A percentile compares a stretch with the other conserved stretches of the same genome.
These are phyloP conservation scores for Notechis scutatus DNA, from an alignment of 2,113 vertebrate genomes.

Conservation along the genomic window DNA sequence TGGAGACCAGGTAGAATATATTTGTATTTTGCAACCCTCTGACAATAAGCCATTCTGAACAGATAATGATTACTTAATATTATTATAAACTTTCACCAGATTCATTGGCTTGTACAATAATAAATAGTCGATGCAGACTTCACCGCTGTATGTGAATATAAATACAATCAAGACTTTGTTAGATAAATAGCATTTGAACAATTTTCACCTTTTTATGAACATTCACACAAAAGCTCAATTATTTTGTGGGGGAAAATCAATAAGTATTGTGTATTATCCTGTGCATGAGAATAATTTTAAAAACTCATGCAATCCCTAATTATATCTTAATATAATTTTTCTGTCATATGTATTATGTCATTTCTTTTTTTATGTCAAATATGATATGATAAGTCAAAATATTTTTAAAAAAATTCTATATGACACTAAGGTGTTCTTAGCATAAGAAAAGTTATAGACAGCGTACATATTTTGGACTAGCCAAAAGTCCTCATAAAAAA, in stretches of 20 bases:
- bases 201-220: slow-evolving; percentile 7
- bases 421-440: not conserved
- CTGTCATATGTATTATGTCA: not conserved
- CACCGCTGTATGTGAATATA: not conserved
- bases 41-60: fast-evolving
- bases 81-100: not conserved
- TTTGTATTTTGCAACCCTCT: fast-evolving
- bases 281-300: not conserved
- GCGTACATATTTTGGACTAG: not conserved
- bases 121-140: not conserved
- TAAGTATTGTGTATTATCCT: not conserved
- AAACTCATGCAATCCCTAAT: not conserved
- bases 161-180: not conserved
- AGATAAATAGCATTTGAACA: not conserved
- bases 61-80: not conserved
- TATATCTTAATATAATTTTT: not conserved
- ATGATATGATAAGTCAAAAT: not conserved
- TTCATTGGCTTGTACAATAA: not conserved
- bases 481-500: not conserved
- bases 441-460: not conserved
- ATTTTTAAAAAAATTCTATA: not conserved
- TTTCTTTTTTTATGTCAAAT: not conserved
- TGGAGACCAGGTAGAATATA: slow-evolving; percentile 84
- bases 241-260: not conserved
- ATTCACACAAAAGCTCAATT: not conserved